These are phyloP conservation scores for Drosophila paucipuncta DNA, from an alignment of 2,888 invertebrate genomes.

Conservation along the genomic window DNA sequence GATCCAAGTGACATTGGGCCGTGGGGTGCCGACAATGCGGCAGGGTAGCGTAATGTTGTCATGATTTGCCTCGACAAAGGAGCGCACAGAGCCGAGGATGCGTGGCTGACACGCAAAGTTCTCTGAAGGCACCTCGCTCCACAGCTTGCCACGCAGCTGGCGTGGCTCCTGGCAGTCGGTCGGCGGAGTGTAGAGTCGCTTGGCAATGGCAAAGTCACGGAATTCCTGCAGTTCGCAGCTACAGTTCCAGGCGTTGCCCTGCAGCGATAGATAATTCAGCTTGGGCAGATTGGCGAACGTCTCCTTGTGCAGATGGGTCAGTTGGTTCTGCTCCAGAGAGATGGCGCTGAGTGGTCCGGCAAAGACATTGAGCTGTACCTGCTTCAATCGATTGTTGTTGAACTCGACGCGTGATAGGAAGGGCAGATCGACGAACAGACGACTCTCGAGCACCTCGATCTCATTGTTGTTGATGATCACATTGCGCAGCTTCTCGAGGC, in stretches of 20 bases:
- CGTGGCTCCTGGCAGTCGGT: conserved; percentile 91
- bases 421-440: conserved; percentile 90
- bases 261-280: conserved; percentile 90
- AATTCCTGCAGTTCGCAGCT: conserved; percentile 93
- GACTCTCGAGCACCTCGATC: conserved; percentile 90
- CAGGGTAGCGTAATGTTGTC: conserved; percentile 91
- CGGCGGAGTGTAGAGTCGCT: conserved; percentile 90
- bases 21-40: conserved; percentile 88
- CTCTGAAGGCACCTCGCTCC: conserved; percentile 90
- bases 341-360: conserved; percentile 89
- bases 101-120: conserved; percentile 94
- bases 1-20: conserved; percentile 91
- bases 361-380: conserved; percentile 90
- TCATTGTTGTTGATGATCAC: conserved; percentile 91
- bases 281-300: conserved; percentile 89
- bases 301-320: conserved; percentile 89
- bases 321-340: conserved; percentile 90
- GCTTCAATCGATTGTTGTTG: conserved; percentile 90
- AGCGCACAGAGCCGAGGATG: conserved; percentile 86
- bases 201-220: conserved; percentile 90
- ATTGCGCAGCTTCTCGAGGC: conserved; percentile 90
- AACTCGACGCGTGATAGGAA: conserved; percentile 92
- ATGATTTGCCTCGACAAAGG: conserved; percentile 88
- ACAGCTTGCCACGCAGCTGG: conserved; percentile 89
- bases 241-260: conserved; percentile 95